These are phyloP conservation scores for Turnix velox DNA, from an alignment of 2,113 vertebrate genomes.

Conservation along the genomic window DNA sequence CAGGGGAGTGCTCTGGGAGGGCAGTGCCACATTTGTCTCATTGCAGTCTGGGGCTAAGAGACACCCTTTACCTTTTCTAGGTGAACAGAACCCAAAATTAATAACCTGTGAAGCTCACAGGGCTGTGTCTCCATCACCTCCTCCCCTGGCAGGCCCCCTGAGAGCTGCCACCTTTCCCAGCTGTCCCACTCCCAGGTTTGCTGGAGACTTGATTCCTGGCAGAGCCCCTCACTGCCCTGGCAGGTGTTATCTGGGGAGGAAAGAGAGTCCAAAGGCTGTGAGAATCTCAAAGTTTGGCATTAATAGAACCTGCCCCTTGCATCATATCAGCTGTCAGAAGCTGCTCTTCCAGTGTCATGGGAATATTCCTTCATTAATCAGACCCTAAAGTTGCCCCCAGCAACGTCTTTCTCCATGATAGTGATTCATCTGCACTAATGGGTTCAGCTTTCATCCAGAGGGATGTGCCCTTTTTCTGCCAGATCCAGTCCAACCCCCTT, in stretches of 20 bases:
- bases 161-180: neutral
- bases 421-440: neutral
- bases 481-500: neutral
- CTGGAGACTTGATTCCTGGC: neutral
- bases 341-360: neutral
- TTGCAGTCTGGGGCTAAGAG: accelerated
- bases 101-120: neutral
- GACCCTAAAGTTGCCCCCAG: neutral
- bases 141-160: accelerated
- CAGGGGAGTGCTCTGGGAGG: neutral
- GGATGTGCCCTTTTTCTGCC: neutral
- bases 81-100: neutral
- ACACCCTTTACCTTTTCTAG: neutral
- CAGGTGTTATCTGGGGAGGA: neutral
- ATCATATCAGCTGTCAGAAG: accelerated
- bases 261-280: neutral
- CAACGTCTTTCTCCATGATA: neutral
- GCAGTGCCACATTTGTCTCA: neutral
- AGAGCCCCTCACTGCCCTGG: accelerated
- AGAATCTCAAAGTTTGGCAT: neutral
- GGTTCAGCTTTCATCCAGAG: neutral
- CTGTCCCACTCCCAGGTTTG: accelerated
- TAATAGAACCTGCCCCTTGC: neutral
- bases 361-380: neutral
- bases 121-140: neutral